Evolutionary conservation across 2,888 invertebrate genomes (phyloP).

Genomic region (Chymomyza caudatula): DNA sequence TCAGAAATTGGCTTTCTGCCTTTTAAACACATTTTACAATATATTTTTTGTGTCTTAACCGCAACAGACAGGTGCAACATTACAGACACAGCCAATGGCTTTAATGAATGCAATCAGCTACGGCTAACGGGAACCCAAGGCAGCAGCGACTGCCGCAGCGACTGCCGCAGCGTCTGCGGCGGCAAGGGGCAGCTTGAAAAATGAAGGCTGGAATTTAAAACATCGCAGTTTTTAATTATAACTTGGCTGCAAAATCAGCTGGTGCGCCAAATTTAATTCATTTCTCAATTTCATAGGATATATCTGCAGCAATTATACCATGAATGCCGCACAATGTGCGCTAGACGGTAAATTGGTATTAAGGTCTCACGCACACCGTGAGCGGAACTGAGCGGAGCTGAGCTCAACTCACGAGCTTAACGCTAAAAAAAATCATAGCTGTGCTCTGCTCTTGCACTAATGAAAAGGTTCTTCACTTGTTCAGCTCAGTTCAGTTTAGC

Average conservation of each 20-base stretch:
- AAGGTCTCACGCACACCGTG: too few relatives aligned
- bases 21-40: conserved; percentile 63
- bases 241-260: neutral
- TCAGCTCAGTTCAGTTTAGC: too few relatives aligned
- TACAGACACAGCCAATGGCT: neutral
- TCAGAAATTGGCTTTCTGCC: conserved; percentile 54
- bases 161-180: neutral
- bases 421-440: too few relatives aligned
- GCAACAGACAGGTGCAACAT: neutral
- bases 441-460: too few relatives aligned
- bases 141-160: neutral
- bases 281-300: neutral
- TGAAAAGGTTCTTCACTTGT: too few relatives aligned
- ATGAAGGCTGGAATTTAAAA: neutral
- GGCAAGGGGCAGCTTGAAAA: neutral
- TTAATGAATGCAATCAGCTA: neutral
- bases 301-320: neutral
- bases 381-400: too few relatives aligned
- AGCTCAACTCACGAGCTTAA: too few relatives aligned
- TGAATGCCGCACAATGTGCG: too few relatives aligned
- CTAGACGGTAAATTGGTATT: too few relatives aligned
- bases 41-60: neutral
- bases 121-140: neutral
- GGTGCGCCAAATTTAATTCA: neutral
- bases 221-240: neutral